These are phyloP conservation scores for Mirounga angustirostris DNA, from an alignment of 2,113 vertebrate species.

Conservation along the genomic window DNA sequence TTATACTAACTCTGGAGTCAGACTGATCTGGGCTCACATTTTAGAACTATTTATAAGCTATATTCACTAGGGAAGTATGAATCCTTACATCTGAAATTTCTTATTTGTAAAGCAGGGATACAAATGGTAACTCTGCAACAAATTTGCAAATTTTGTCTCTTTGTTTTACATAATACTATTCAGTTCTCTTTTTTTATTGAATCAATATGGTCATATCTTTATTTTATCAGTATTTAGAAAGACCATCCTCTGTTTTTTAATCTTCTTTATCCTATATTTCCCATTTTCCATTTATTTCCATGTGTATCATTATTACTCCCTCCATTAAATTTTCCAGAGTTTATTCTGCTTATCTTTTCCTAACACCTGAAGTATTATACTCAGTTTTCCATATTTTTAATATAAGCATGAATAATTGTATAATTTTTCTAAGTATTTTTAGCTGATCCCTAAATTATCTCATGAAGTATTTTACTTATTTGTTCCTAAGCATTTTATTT, in stretches of 20 bases:
- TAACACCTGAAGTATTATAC: not conserved
- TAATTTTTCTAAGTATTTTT: not conserved
- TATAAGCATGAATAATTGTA: not conserved
- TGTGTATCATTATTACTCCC: not conserved
- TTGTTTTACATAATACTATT: not conserved
- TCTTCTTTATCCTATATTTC: not conserved
- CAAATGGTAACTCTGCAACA: not conserved
- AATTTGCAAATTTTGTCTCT: not conserved
- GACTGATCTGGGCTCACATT: not conserved
- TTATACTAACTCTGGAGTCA: not conserved
- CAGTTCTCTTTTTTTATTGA: not conserved
- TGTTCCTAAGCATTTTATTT: not conserved
- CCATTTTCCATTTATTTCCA: not conserved
- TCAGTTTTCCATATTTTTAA: not conserved
- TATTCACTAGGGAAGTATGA: not conserved
- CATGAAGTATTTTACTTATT: not conserved
- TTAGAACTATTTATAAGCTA: not conserved
- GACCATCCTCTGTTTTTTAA: not conserved
- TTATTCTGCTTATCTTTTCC: not conserved
- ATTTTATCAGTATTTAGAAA: not conserved
- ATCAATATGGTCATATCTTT: not conserved
- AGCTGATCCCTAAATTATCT: not conserved
- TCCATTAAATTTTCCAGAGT: not conserved
- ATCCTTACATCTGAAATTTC: not conserved
- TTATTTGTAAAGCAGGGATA: not conserved